A percentile compares a stretch with the other conserved stretches of the same genome.
Conservation (phyloP, 2,113 vertebrate genomes). For the Scomber scombrus region DNA sequence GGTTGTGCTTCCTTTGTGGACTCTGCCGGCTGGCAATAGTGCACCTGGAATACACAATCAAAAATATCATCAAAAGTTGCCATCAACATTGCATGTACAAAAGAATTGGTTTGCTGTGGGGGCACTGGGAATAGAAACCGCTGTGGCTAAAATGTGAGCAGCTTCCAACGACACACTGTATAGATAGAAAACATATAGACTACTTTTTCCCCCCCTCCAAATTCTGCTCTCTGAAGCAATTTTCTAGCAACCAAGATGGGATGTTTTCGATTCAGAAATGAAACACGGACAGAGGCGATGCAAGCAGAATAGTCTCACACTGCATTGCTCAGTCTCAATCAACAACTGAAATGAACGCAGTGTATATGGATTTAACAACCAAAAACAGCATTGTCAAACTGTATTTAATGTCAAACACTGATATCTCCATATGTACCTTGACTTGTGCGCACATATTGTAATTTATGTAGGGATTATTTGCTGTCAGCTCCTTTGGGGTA, state of each 20-base stretch:
- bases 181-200: constrained; percentile 40
- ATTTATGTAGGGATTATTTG: not conserved
- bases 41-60: constrained; percentile 64
- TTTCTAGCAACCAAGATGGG: constrained; percentile 39
- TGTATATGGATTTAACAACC: not conserved
- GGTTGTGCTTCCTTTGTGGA: constrained; percentile 58
- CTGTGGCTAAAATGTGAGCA: constrained; percentile 41
- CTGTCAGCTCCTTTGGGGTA: not conserved
- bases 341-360: constrained; percentile 2
- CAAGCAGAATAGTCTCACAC: constrained; percentile 38
- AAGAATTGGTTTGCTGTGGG: constrained; percentile 50
- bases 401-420: not conserved
- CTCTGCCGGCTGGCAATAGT: constrained; percentile 55
- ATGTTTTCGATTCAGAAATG: constrained; percentile 49
- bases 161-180: constrained; percentile 38
- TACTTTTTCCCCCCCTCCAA: not conserved
- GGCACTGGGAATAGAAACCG: constrained; percentile 17
- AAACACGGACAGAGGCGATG: constrained; percentile 22
- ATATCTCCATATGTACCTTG: not conserved
- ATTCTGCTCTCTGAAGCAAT: constrained; percentile 63
- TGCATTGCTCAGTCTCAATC: constrained; percentile 28
- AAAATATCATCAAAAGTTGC: constrained; percentile 67
- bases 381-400: constrained; percentile 6
- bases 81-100: constrained; percentile 37
- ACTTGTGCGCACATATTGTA: not conserved